Evolutionary conservation across 1,140 invertebrate genomes (phyloP).

Genomic region (Drosophila asahinai): DNA sequence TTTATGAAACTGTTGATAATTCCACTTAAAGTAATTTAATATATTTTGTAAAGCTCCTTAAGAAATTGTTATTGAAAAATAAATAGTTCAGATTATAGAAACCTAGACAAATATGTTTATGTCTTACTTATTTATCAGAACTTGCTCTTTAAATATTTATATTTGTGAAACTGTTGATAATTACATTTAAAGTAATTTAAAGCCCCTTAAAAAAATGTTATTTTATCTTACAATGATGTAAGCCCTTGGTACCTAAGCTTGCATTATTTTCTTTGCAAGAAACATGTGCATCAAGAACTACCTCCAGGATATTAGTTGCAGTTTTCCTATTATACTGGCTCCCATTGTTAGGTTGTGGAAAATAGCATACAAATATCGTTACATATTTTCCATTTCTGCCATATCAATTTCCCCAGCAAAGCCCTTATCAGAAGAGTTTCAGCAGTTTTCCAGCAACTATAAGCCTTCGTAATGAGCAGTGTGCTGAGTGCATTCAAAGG

Average conservation of each 20-base stretch:
- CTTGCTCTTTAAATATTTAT: not conserved
- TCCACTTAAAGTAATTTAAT: not conserved
- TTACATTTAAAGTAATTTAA: not conserved
- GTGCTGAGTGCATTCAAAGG: constrained; percentile 5
- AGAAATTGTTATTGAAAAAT: not conserved
- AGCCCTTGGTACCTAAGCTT: not conserved
- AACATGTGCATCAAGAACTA: not conserved
- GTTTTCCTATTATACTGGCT: not conserved
- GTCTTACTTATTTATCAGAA: not conserved
- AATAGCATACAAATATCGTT: not conserved
- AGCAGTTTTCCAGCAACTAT: constrained; percentile 6
- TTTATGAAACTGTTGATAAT: not conserved
- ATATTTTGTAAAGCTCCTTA: not conserved
- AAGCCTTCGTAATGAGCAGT: constrained; percentile 2
- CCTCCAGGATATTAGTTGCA: not conserved
- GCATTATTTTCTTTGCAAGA: no score
- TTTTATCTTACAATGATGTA: not conserved
- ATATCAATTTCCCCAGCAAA: not conserved
- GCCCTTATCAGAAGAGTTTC: not conserved
- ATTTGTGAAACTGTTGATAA: not conserved
- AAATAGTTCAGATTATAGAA: no score
- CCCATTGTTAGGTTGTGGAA: not conserved
- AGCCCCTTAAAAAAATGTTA: not conserved
- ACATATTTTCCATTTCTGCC: not conserved
- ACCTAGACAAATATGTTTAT: no score